These are phyloP conservation scores for Macrosiphum euphorbiae DNA, from an alignment of 2,888 invertebrate species.

Conservation along the genomic window DNA sequence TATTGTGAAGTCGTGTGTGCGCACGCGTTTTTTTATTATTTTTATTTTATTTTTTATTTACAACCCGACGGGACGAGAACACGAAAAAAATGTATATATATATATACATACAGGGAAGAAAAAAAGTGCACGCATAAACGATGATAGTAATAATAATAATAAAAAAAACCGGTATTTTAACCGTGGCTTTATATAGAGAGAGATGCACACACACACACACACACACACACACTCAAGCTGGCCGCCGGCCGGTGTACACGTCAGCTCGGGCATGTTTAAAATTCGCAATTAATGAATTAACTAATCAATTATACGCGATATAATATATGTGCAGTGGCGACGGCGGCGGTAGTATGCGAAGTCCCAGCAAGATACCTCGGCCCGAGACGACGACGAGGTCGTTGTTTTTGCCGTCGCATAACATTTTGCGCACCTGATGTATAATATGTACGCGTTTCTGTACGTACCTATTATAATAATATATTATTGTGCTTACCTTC, in stretches of 20 bases:
- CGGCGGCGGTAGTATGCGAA: neutral
- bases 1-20: conserved; percentile 58
- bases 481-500: neutral
- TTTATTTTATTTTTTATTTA: conserved; percentile 45
- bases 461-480: neutral
- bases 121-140: conserved; percentile 16
- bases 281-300: conserved; percentile 62
- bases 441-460: neutral
- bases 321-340: neutral
- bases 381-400: neutral
- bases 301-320: conserved; percentile 56
- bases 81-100: conserved; percentile 14
- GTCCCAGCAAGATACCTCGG: neutral
- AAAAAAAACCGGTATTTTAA: conserved; percentile 54
- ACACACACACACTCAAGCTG: neutral
- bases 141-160: conserved; percentile 23
- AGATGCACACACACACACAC: neutral
- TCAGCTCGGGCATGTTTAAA: conserved; percentile 53
- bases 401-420: conserved; percentile 12
- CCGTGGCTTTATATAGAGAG: conserved; percentile 27
- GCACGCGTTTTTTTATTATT: neutral
- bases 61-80: conserved; percentile 38
- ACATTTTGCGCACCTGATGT: neutral
- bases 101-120: neutral
- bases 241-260: conserved; percentile 13